Evolutionary conservation across 2,888 invertebrate species (phyloP).

Genomic region (Chydorus sphaericus): DNA sequence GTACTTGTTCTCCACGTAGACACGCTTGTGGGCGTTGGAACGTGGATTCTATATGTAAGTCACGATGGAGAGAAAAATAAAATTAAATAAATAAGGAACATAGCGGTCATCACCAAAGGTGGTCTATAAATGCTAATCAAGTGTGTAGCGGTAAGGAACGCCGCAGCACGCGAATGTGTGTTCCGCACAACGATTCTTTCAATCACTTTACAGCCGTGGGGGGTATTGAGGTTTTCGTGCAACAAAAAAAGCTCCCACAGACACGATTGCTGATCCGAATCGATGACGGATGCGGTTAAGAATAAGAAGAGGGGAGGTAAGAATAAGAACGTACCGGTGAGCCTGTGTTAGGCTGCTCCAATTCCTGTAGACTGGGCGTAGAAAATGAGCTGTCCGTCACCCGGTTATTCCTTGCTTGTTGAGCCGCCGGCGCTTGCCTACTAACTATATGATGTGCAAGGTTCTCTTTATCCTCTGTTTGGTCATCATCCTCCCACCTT

Average conservation of each 20-base stretch:
- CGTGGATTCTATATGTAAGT: neutral
- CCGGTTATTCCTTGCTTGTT: conserved; percentile 3
- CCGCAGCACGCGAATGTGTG: no score
- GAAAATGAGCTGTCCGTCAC: conserved; percentile 5
- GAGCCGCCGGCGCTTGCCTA: neutral
- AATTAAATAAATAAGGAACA: neutral
- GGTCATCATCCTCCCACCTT: no score
- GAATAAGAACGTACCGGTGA: neutral
- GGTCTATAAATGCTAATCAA: neutral
- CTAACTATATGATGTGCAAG: no score
- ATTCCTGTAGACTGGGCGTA: conserved; percentile 2
- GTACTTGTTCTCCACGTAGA: conserved; percentile 12
- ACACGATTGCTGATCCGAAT: no score
- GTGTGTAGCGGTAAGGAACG: no score
- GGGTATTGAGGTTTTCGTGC: no score
- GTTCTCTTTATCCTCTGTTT: no score
- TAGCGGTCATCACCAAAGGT: no score
- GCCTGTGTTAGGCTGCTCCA: neutral
- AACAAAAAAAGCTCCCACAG: no score
- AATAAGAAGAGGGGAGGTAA: neutral
- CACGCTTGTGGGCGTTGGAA: neutral
- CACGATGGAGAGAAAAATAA: neutral
- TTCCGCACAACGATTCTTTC: no score
- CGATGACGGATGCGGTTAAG: no score
- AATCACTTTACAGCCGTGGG: no score